These are phyloP conservation scores for Hystrix cristata DNA, from an alignment of 2,113 vertebrate species.

Conservation along the genomic window DNA sequence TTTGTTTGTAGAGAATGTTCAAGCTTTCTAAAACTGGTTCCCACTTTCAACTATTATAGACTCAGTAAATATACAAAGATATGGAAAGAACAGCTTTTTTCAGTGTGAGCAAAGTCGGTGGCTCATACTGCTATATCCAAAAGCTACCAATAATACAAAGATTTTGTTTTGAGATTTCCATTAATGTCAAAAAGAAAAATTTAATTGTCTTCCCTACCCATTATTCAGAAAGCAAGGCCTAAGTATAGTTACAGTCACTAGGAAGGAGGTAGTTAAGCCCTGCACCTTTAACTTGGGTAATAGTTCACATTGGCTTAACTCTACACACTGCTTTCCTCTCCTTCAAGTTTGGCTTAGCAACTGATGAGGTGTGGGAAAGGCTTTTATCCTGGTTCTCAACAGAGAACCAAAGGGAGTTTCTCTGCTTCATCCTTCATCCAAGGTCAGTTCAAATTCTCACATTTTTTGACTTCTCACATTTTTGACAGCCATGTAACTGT, in stretches of 20 bases:
- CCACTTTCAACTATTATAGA: not conserved
- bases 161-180: constrained; percentile 40
- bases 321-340: constrained; percentile 2
- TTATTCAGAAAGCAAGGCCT: constrained; percentile 35
- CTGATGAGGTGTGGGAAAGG: not conserved
- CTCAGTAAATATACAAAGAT: constrained; percentile 30
- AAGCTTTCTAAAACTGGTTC: constrained; percentile 45
- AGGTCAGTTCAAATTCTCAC: constrained; percentile 32
- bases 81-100: not conserved
- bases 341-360: not conserved
- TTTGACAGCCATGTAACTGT: not conserved
- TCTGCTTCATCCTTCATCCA: not conserved
- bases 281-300: not conserved
- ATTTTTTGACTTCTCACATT: not conserved
- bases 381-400: constrained; percentile 23
- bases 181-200: constrained; percentile 42
- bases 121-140: not conserved
- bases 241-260: not conserved
- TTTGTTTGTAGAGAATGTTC: constrained; percentile 59
- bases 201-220: not conserved
- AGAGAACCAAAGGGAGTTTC: constrained; percentile 8
- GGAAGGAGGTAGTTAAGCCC: constrained; percentile 30
- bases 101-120: not conserved
- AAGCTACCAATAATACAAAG: not conserved
- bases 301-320: constrained; percentile 44